phyloP scores from a whole-genome alignment of 1,140 invertebrate species.

The Drosophila santomea region DNA sequence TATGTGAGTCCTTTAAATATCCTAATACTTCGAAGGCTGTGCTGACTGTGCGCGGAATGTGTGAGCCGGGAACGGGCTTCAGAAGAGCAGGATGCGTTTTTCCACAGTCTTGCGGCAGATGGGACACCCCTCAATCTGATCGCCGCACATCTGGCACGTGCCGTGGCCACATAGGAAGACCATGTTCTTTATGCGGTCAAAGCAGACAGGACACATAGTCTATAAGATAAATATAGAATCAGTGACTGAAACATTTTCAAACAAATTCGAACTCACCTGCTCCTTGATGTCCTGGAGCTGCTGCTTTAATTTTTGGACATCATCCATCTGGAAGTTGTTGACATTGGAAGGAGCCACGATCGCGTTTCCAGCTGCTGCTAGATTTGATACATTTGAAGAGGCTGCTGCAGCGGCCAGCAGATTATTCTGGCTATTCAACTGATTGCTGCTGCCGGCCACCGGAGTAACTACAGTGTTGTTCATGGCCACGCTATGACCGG shows the following conservation, averaged over 20 bases:
- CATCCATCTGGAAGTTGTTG: slow-evolving; percentile 86
- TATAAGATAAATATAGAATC: slow-evolving; percentile 83
- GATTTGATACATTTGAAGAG: slow-evolving; percentile 50
- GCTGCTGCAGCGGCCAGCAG: slow-evolving; percentile 57
- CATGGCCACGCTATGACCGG: slow-evolving; percentile 77
- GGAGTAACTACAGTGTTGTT: slow-evolving; percentile 81
- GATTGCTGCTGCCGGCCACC: slow-evolving; percentile 65
- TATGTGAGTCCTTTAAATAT: slow-evolving; percentile 29
- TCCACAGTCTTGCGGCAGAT: slow-evolving; percentile 98
- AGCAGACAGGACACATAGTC: slow-evolving; percentile 99
- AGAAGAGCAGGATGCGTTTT: slow-evolving; percentile 97
- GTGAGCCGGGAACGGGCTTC: slow-evolving; percentile 47
- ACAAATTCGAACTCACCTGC: slow-evolving; percentile 88
- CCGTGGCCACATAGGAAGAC: slow-evolving; percentile 99
- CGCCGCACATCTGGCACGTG: slow-evolving; percentile 98
- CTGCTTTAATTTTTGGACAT: slow-evolving; percentile 97
- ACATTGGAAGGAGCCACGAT: slow-evolving; percentile 78
- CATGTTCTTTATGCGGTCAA: slow-evolving; percentile 99
- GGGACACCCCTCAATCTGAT: slow-evolving; percentile 98
- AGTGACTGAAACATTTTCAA: neutral
- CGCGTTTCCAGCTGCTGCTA: slow-evolving; percentile 24
- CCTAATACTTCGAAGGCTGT: slow-evolving; percentile 58
- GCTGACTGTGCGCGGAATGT: slow-evolving; percentile 68
- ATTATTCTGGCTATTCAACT: slow-evolving; percentile 77
- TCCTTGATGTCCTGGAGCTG: slow-evolving; percentile 99